Conservation (phyloP, 2,113 vertebrate genomes). For the Rallus limicola region DNA sequence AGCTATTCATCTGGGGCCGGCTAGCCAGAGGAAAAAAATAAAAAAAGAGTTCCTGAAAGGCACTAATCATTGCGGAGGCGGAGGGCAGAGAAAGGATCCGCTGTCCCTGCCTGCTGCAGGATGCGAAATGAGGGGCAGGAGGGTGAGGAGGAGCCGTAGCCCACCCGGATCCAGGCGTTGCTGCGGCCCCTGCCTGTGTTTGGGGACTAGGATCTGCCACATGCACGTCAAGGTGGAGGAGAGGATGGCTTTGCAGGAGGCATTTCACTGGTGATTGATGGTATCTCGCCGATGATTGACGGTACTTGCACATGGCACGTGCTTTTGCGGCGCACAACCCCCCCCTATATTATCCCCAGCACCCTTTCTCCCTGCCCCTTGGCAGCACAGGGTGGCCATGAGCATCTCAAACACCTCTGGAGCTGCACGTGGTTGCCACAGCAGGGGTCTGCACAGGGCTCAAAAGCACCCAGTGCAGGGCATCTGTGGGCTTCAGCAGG, state of each 20-base stretch:
- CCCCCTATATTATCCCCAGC: fast-evolving
- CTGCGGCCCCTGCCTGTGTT: background rate
- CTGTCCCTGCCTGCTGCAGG: background rate
- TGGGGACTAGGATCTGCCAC: background rate
- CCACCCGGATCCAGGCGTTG: background rate
- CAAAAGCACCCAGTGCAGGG: no score
- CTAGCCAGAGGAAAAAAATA: background rate
- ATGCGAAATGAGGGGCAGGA: background rate
- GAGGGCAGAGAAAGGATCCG: background rate
- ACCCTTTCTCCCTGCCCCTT: background rate
- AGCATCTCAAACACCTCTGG: background rate
- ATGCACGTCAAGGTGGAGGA: background rate
- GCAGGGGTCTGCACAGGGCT: background rate
- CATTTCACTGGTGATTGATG: fast-evolving
- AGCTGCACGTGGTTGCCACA: fast-evolving
- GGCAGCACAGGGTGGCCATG: background rate
- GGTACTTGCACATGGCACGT: fast-evolving
- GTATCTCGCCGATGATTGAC: fast-evolving
- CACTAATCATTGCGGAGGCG: background rate
- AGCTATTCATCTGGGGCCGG: slow-evolving; percentile 25
- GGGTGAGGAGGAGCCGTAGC: background rate
- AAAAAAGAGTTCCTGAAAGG: background rate
- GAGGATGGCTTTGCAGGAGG: background rate
- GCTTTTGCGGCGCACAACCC: no score
- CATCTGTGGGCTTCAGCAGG: fast-evolving